Percentiles rank a stretch among this genome's conserved stretches.
Conservation (phyloP, 1,140 invertebrate species). For the Pantala flavescens region DNA sequence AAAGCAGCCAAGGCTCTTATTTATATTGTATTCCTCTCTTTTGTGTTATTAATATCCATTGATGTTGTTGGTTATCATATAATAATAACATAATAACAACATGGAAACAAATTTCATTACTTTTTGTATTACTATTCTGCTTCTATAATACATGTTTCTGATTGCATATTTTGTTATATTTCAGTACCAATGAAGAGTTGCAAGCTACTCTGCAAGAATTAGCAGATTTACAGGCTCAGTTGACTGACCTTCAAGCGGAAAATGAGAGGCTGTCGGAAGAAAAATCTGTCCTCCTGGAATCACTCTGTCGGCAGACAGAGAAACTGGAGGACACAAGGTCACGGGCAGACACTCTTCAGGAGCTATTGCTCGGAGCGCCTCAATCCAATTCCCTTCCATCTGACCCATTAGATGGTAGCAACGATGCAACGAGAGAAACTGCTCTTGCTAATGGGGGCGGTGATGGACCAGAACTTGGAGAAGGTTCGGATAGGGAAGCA, state of each 20-base stretch:
- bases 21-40: too few species aligned
- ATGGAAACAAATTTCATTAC: too few species aligned
- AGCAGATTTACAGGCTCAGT: constrained; percentile 74
- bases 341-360: constrained; percentile 61
- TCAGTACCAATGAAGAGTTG: constrained; percentile 85
- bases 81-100: too few species aligned
- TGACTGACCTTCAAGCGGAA: constrained; percentile 74
- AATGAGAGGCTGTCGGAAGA: constrained; percentile 79
- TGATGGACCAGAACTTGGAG: constrained; percentile 31
- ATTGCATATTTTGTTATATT: constrained; percentile 28
- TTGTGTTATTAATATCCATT: too few species aligned
- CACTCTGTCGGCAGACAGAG: constrained; percentile 82
- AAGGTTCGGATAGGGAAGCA: constrained; percentile 63
- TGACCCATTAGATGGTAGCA: not conserved
- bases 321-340: constrained; percentile 73
- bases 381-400: not conserved
- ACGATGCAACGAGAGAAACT: constrained; percentile 31
- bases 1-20: too few species aligned
- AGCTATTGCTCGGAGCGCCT: constrained; percentile 41
- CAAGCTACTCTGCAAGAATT: constrained; percentile 89
- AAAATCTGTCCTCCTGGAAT: constrained; percentile 78
- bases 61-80: too few species aligned
- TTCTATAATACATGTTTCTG: not conserved
- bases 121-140: too few species aligned
- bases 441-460: constrained; percentile 47